Conservation (phyloP, 2,888 invertebrate genomes). For the Sabellastarte sp. region DNA sequence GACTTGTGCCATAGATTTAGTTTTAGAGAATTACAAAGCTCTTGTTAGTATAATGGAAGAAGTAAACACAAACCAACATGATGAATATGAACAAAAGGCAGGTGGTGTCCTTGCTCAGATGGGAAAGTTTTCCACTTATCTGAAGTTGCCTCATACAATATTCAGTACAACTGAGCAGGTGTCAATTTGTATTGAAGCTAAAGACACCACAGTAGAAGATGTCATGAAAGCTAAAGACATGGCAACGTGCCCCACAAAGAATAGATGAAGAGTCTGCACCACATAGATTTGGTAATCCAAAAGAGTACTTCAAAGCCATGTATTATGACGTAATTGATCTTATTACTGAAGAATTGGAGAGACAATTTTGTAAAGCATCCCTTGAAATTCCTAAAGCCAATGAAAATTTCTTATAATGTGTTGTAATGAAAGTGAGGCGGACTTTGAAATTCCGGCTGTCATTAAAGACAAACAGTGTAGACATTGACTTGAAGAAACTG, state of each 20-base stretch:
- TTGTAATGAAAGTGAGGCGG: not conserved
- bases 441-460: not conserved
- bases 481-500: not conserved
- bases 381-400: not conserved
- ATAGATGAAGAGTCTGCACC: not conserved
- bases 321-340: not conserved
- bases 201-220: constrained; percentile 3
- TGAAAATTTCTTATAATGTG: not conserved
- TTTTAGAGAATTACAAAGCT: not conserved
- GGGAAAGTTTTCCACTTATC: not conserved
- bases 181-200: constrained; percentile 2
- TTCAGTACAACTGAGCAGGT: constrained; percentile 1
- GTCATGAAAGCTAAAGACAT: not conserved
- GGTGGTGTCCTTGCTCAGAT: not conserved
- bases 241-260: not conserved
- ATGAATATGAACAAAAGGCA: constrained; percentile 4
- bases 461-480: not conserved
- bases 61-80: not conserved
- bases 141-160: constrained; percentile 1
- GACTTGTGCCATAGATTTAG: not conserved
- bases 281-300: not conserved
- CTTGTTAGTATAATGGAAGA: not conserved
- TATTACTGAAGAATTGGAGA: not conserved
- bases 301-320: constrained; percentile 1
- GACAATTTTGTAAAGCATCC: not conserved